phyloP scores from a whole-genome alignment of 2,888 invertebrate genomes.

The Zootermopsis nevadensis region DNA sequence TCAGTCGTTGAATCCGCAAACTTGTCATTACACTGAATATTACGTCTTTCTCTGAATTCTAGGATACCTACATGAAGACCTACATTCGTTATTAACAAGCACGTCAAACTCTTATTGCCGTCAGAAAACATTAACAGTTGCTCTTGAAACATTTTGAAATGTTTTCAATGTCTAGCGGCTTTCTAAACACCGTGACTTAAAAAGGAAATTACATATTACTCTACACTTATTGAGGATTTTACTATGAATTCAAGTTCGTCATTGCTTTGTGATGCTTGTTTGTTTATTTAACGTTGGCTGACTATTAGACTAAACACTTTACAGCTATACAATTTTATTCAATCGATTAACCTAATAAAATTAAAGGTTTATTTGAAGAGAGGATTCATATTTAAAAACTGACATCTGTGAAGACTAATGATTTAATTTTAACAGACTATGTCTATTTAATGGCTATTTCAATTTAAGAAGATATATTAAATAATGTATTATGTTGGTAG shows the following conservation, averaged over 20 bases:
- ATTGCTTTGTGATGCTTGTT: background rate
- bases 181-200: background rate
- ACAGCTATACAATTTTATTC: background rate
- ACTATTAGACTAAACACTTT: background rate
- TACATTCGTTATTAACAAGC: background rate
- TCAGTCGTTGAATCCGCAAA: background rate
- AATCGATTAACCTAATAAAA: background rate
- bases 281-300: background rate
- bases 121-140: background rate
- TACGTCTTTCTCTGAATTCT: background rate
- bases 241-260: background rate
- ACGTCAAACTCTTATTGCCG: background rate
- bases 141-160: background rate
- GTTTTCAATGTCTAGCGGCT: background rate
- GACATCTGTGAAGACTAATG: too few species aligned
- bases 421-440: too few species aligned
- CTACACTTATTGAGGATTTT: background rate
- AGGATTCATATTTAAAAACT: too few species aligned
- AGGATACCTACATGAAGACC: background rate
- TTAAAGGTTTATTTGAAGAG: background rate
- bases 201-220: background rate
- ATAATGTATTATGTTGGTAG: too few species aligned
- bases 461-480: too few species aligned
- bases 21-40: background rate
- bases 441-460: too few species aligned